phyloP scores from a whole-genome alignment of 2,888 invertebrate genomes.

The Eucera pruinosa region DNA sequence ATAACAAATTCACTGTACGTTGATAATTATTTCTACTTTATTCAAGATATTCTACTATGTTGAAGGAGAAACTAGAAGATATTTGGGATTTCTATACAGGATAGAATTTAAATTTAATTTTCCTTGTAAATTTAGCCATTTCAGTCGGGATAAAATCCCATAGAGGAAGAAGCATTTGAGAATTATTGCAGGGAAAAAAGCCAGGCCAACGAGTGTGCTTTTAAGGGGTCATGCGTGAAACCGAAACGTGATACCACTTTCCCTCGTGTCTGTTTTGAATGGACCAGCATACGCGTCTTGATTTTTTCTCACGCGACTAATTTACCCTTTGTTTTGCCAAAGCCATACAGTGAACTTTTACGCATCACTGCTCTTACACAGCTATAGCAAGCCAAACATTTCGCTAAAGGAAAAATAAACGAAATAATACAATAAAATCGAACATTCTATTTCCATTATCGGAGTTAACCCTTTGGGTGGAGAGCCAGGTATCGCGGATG shows the following conservation, averaged over 20 bases:
- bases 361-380: not conserved
- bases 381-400: not conserved
- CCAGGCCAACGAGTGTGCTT: slow-evolving; percentile 12
- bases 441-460: not conserved
- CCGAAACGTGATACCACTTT: slow-evolving; percentile 56
- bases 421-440: not conserved
- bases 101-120: slow-evolving; percentile 4
- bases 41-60: too few relatives aligned
- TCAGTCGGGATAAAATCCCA: not conserved
- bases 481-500: too few relatives aligned
- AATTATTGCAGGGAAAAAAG: slow-evolving; percentile 7
- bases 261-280: slow-evolving; percentile 54
- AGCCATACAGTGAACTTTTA: slow-evolving; percentile 4
- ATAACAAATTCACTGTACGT: too few relatives aligned
- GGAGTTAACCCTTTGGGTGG: too few relatives aligned
- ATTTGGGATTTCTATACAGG: not conserved
- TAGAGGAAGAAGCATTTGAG: slow-evolving; percentile 5
- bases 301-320: slow-evolving; percentile 55
- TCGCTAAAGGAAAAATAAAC: not conserved
- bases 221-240: slow-evolving; percentile 39
- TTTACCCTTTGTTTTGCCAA: slow-evolving; percentile 25
- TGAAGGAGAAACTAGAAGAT: not conserved
- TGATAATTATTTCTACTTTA: too few relatives aligned
- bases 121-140: not conserved
- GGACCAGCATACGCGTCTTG: slow-evolving; percentile 52